Evolutionary conservation across 2,888 invertebrate species (phyloP).

Genomic region (Trypoxylon attenuatum): DNA sequence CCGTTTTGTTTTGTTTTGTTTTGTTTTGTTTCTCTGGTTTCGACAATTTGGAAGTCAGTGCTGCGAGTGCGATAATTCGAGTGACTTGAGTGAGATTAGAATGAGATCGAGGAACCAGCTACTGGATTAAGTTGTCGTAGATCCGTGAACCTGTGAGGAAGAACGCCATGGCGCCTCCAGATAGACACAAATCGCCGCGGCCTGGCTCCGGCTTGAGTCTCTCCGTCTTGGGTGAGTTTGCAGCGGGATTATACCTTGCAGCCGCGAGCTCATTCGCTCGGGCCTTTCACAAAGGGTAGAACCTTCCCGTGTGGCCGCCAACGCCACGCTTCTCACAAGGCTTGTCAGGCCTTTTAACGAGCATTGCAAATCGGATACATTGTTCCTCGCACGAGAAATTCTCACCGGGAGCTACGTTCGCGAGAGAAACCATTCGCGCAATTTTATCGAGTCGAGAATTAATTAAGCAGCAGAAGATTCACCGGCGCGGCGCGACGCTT

Average conservation of each 20-base stretch:
- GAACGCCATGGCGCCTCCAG: constrained; percentile 68
- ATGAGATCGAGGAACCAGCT: constrained; percentile 25
- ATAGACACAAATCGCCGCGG: constrained; percentile 68
- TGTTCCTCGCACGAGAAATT: too few species aligned
- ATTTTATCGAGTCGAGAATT: too few species aligned
- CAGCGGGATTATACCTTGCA: neutral
- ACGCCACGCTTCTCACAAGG: too few species aligned
- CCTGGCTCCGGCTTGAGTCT: constrained; percentile 74
- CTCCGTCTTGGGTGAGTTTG: constrained; percentile 75
- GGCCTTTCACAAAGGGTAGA: too few species aligned
- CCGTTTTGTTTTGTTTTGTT: neutral
- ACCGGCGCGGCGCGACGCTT: too few species aligned
- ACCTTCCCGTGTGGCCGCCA: too few species aligned
- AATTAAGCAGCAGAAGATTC: too few species aligned
- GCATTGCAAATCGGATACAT: too few species aligned
- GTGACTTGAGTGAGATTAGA: neutral
- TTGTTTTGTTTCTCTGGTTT: neutral
- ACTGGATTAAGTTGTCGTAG: constrained; percentile 32
- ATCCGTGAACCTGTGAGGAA: constrained; percentile 1
- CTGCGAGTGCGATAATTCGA: constrained; percentile 26
- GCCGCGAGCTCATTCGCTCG: neutral
- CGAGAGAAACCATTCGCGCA: too few species aligned
- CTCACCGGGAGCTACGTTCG: too few species aligned
- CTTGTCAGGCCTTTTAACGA: too few species aligned
- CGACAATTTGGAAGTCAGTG: too few species aligned